Evolutionary conservation across 2,797 vertebrate genomes (phyloP).

Genomic region (Myotis pilosus): DNA sequence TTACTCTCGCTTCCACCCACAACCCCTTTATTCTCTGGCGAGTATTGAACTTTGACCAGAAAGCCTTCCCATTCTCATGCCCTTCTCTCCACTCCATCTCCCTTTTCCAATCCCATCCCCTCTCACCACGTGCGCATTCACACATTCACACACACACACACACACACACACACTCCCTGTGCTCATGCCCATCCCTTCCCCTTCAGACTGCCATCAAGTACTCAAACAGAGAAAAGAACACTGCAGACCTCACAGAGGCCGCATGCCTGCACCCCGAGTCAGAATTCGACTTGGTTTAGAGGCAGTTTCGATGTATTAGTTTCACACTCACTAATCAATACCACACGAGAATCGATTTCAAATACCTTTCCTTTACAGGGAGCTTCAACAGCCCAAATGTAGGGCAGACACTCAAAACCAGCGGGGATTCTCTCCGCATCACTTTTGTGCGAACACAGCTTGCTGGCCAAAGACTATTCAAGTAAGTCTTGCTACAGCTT

Average conservation of each 20-base stretch:
- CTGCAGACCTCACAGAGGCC: background rate
- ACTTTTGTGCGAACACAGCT: slow-evolving; percentile 75
- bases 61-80: background rate
- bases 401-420: slow-evolving; percentile 74
- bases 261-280: background rate
- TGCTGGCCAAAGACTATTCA: slow-evolving; percentile 77
- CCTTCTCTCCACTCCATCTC: background rate
- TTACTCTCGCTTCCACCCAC: slow-evolving; percentile 52
- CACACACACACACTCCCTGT: background rate
- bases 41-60: background rate
- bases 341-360: slow-evolving; percentile 49
- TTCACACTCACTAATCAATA: slow-evolving; percentile 47
- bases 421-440: slow-evolving; percentile 70
- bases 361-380: slow-evolving; percentile 65
- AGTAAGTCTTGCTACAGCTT: slow-evolving; percentile 78
- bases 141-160: background rate
- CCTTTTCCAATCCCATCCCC: background rate
- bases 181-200: background rate
- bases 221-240: slow-evolving; percentile 19
- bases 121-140: background rate
- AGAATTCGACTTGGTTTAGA: slow-evolving; percentile 36
- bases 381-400: slow-evolving; percentile 49
- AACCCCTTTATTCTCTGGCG: slow-evolving; percentile 52
- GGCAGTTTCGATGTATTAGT: slow-evolving; percentile 39
- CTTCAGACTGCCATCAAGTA: background rate